phyloP scores from a whole-genome alignment of 2,888 invertebrate genomes.

The Eupithecia inturbata region DNA sequence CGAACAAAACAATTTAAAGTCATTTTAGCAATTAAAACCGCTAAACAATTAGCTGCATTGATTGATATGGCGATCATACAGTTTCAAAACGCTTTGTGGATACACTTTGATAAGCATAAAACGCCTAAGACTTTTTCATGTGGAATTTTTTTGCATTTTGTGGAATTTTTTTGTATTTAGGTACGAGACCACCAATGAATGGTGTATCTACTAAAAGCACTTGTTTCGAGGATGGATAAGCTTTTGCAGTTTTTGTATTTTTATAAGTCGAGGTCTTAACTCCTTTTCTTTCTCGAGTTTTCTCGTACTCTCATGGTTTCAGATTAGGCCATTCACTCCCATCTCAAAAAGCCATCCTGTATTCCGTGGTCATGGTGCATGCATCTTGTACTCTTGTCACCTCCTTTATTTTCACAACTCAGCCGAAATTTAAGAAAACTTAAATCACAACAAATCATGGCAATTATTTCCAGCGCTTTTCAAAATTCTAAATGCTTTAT shows the following conservation, averaged over 20 bases:
- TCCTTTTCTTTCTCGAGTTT: not conserved
- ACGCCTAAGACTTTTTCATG: not conserved
- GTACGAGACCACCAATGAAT: not conserved
- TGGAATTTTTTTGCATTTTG: no score
- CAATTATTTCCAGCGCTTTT: no score
- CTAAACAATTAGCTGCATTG: not conserved
- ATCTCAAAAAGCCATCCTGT: not conserved
- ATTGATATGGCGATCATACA: not conserved
- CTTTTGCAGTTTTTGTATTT: not conserved
- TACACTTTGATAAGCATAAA: not conserved
- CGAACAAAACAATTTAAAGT: not conserved
- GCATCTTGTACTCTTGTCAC: no score
- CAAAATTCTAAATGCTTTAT: no score
- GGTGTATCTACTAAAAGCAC: not conserved
- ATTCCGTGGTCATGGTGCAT: not conserved
- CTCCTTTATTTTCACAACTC: no score
- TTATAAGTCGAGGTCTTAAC: not conserved
- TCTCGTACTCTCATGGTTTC: not conserved
- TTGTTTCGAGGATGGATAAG: not conserved
- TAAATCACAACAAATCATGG: no score
- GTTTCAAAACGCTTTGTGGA: not conserved
- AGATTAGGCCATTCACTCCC: not conserved
- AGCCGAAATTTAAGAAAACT: no score
- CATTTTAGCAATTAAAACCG: not conserved
- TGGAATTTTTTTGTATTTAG: no score